These are phyloP conservation scores for Isotomurus palustris DNA, from an alignment of 2,888 invertebrate species.

Conservation along the genomic window DNA sequence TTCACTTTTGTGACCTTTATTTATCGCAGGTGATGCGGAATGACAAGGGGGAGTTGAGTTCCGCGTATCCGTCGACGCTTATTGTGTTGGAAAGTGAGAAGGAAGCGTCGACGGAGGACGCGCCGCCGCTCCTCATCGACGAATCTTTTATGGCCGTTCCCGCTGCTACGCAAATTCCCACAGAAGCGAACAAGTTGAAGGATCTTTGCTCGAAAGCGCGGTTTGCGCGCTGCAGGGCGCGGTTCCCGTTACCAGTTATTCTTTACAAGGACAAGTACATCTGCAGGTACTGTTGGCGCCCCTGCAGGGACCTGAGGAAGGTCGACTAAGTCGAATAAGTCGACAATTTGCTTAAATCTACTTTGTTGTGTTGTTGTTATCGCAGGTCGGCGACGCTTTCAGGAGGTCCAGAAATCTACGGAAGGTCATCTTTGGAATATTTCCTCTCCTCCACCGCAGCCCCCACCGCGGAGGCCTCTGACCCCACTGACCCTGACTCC, in stretches of 20 bases:
- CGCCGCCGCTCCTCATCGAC: no score
- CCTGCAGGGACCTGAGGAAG: no score
- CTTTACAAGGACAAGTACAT: slow-evolving; percentile 67
- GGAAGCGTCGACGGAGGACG: neutral
- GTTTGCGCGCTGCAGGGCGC: slow-evolving; percentile 67
- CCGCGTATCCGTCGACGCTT: slow-evolving; percentile 66
- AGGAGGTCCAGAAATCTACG: slow-evolving; percentile 65
- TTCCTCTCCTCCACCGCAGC: slow-evolving; percentile 53
- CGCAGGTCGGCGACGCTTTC: slow-evolving; percentile 69
- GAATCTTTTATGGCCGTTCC: no score
- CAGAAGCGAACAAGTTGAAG: slow-evolving; percentile 58
- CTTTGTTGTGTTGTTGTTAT: no score
- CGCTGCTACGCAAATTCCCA: neutral
- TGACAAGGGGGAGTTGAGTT: slow-evolving; percentile 62
- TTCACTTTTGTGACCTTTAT: neutral
- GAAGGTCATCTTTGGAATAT: slow-evolving; percentile 60
- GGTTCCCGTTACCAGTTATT: slow-evolving; percentile 73
- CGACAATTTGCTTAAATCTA: no score
- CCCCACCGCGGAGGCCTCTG: slow-evolving; percentile 29
- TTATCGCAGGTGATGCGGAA: slow-evolving; percentile 58
- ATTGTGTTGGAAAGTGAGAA: slow-evolving; percentile 57
- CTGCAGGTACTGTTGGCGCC: no score
- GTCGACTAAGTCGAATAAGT: no score
- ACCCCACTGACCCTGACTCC: slow-evolving; percentile 37
- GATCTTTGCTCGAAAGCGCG: slow-evolving; percentile 64